Conservation (phyloP, 2,888 invertebrate species). For the Lutraria lutraria region DNA sequence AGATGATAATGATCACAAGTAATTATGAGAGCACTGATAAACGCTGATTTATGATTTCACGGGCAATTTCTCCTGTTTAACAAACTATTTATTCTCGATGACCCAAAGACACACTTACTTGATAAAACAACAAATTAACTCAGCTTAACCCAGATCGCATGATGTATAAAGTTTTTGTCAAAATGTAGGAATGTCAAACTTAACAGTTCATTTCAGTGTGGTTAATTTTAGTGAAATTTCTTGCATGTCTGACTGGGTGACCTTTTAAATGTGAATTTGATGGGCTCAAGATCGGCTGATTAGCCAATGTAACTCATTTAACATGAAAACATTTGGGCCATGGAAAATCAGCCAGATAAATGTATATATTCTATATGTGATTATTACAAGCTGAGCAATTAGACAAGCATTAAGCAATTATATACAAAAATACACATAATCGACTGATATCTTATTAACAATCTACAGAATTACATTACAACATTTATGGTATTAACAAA, state of each 20-base stretch:
- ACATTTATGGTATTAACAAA: no score
- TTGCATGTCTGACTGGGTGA: slow-evolving; percentile 30
- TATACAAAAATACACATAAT: slow-evolving; percentile 31
- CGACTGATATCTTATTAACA: background rate
- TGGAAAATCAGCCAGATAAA: slow-evolving; percentile 31
- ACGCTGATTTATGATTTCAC: slow-evolving; percentile 24
- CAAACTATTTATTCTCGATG: slow-evolving; percentile 42
- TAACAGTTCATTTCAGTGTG: slow-evolving; percentile 27
- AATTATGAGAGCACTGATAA: slow-evolving; percentile 1
- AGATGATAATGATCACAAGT: background rate
- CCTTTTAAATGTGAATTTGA: slow-evolving; percentile 39
- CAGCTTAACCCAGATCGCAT: slow-evolving; percentile 26
- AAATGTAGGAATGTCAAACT: slow-evolving; percentile 2
- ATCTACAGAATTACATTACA: background rate
- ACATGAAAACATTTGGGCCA: background rate
- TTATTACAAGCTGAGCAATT: slow-evolving; percentile 12
- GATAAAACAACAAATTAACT: slow-evolving; percentile 29
- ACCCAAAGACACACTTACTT: slow-evolving; percentile 52
- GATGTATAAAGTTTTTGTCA: background rate
- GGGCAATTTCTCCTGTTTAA: slow-evolving; percentile 38
- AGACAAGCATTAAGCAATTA: slow-evolving; percentile 34
- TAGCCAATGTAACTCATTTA: slow-evolving; percentile 22
- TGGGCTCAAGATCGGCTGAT: slow-evolving; percentile 32
- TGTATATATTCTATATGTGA: slow-evolving; percentile 28
- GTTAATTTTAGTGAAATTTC: slow-evolving; percentile 33